Percentiles rank a stretch among this genome's conserved stretches.
These are phyloP conservation scores for Characodon lateralis DNA, from an alignment of 2,797 vertebrate genomes.

Conservation along the genomic window DNA sequence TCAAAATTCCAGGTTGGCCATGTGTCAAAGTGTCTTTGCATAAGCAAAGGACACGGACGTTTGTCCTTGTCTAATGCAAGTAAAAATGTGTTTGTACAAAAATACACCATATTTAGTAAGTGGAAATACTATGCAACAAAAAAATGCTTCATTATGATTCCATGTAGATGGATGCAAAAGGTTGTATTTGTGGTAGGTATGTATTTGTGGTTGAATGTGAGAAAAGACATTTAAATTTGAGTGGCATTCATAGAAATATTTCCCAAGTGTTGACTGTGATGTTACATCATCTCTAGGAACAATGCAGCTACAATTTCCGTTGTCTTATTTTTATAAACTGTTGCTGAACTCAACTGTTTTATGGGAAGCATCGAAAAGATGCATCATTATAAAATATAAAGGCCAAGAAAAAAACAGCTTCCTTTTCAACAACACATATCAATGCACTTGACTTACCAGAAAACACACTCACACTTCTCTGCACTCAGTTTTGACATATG, in stretches of 20 bases:
- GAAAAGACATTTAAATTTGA: not conserved
- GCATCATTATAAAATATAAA: not conserved
- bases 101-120: not conserved
- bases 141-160: not conserved
- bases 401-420: not conserved
- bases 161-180: not conserved
- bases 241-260: slow-evolving; percentile 3
- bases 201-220: no score
- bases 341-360: not conserved
- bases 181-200: not conserved
- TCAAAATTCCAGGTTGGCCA: not conserved
- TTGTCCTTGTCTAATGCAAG: not conserved
- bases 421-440: slow-evolving; percentile 50
- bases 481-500: slow-evolving; percentile 21
- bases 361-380: not conserved
- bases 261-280: not conserved
- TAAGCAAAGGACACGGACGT: not conserved
- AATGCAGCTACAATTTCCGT: not conserved
- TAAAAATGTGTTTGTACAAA: not conserved
- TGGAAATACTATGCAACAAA: not conserved
- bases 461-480: slow-evolving; percentile 8
- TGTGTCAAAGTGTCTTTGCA: not conserved
- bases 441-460: slow-evolving; percentile 43
- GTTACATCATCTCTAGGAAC: slow-evolving; percentile 6
- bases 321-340: not conserved